Base-by-base conservation (phyloP, 1,140 invertebrate genomes). In the Lordiphosa collinella region DNA sequence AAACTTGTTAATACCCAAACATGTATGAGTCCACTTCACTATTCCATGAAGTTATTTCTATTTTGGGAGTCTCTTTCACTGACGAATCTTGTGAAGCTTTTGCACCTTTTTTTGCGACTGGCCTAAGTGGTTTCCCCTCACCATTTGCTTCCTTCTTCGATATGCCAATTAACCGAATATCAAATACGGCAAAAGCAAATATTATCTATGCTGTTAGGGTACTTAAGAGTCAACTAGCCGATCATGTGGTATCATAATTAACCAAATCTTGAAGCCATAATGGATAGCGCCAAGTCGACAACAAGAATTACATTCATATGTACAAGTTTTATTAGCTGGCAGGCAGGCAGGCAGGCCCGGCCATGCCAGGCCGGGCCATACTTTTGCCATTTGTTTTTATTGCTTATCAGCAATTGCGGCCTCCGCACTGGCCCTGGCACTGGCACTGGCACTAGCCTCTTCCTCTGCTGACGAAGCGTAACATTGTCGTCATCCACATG, bases 311-410 rank as follows among this genome's bases (percentile, higher is more conserved):
- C 40, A 10, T 14, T 41, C 25, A 57, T 10, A 50, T 25, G 25
- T 25, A 56, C 49, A 50, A 49, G 59, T 74, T 80, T 80, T 74
- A 80, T 79, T 69, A 37, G 58, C 54, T 53, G 35, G 16, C 46
- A 51, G 48, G 29, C 44, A 10, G 36, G 47, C 18, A 31, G 58
- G 47, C 43, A 40, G 18, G 18, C 18, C 18, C 4, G 2, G 18
- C 18, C 18, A 18, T 2, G 2, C 31, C 46, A 14, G 29, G 34
- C 35, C 46, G 35, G 38, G 22, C 37, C 55, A 69, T 74, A 59
- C 52, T 60, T 69, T 50, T 60, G 58, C 61, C 76, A 71, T 82
- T 76, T 82, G 75, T 71, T 80, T 79, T 82, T 80, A 80, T 82
- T 54, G 66, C 76, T 75, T 82, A 80, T 80, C 70, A 75, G 61